phyloP scores from a whole-genome alignment of 23 tunicate species.

The Clavelina lepadiformis region DNA sequence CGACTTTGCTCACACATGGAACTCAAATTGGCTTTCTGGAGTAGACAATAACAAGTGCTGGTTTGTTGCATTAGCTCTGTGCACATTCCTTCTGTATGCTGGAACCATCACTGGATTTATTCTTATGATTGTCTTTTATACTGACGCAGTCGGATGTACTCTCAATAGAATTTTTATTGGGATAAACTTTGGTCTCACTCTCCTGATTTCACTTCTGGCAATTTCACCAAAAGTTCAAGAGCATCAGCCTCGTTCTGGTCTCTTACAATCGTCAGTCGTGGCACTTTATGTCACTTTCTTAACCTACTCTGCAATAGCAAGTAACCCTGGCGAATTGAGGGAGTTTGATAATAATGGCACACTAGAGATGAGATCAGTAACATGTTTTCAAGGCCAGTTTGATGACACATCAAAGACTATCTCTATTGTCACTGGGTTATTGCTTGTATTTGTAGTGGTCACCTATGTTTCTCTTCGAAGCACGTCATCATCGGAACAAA shows the following conservation, averaged over 20 bases:
- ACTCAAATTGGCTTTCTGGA: slow-evolving; percentile 67
- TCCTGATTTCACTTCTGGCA: slow-evolving; percentile 69
- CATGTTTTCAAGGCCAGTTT: slow-evolving; percentile 47
- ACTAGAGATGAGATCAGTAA: not conserved
- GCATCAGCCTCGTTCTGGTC: slow-evolving; percentile 76
- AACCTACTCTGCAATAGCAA: slow-evolving; percentile 91
- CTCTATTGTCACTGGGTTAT: slow-evolving; percentile 52
- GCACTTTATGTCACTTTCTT: slow-evolving; percentile 72
- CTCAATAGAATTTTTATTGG: slow-evolving; percentile 81
- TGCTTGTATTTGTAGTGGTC: slow-evolving; percentile 74
- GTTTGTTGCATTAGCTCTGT: slow-evolving; percentile 17
- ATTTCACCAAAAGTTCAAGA: slow-evolving; percentile 85
- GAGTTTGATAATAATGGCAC: not conserved
- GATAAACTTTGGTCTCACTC: slow-evolving; percentile 48
- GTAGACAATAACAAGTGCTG: slow-evolving; percentile 43
- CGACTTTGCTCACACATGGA: slow-evolving; percentile 92
- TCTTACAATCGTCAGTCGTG: slow-evolving; percentile 81
- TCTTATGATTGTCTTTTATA: slow-evolving; percentile 38
- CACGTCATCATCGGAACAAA: slow-evolving; percentile 44
- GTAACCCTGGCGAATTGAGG: slow-evolving; percentile 50
- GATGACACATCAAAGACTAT: slow-evolving; percentile 27
- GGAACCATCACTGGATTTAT: slow-evolving; percentile 29
- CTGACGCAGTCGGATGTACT: slow-evolving; percentile 52
- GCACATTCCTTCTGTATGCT: slow-evolving; percentile 33
- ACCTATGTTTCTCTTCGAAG: slow-evolving; percentile 67